A percentile compares a stretch with the other conserved stretches of the same genome.
These are phyloP conservation scores for Anadara kagoshimensis DNA, from an alignment of 1,140 invertebrate genomes.

Conservation along the genomic window DNA sequence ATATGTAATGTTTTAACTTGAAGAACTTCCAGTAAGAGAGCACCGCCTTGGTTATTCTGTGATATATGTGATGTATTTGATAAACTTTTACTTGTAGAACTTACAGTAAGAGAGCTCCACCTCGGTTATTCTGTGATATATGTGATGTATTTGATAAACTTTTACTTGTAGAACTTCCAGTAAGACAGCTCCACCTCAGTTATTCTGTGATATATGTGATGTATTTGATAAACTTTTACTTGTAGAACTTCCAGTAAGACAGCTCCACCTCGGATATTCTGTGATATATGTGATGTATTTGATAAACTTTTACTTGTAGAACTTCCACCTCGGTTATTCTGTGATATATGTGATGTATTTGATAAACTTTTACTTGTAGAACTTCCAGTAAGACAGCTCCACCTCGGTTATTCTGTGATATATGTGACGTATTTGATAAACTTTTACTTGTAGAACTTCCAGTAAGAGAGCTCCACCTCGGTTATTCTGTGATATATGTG, in stretches of 20 bases:
- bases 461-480: constrained; percentile 75
- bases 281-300: constrained; percentile 79
- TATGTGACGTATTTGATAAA: too few species aligned
- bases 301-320: constrained; percentile 32
- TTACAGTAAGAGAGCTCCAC: constrained; percentile 46
- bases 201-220: constrained; percentile 86
- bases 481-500: constrained; percentile 86
- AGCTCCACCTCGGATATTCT: constrained; percentile 84
- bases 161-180: constrained; percentile 53
- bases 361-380: constrained; percentile 32
- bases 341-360: constrained; percentile 79
- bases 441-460: constrained; percentile 53
- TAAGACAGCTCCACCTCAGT: constrained; percentile 76
- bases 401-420: constrained; percentile 91
- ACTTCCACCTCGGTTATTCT: constrained; percentile 85
- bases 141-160: too few species aligned
- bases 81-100: constrained; percentile 75
- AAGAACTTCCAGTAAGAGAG: constrained; percentile 53
- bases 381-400: constrained; percentile 57
- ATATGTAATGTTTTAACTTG: constrained; percentile 6
- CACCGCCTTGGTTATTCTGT: constrained; percentile 88
- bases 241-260: constrained; percentile 53
- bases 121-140: constrained; percentile 91
- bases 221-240: too few species aligned
- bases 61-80: constrained; percentile 99